phyloP scores from a whole-genome alignment of 2,888 invertebrate genomes.

The Limnephilus marmoratus region DNA sequence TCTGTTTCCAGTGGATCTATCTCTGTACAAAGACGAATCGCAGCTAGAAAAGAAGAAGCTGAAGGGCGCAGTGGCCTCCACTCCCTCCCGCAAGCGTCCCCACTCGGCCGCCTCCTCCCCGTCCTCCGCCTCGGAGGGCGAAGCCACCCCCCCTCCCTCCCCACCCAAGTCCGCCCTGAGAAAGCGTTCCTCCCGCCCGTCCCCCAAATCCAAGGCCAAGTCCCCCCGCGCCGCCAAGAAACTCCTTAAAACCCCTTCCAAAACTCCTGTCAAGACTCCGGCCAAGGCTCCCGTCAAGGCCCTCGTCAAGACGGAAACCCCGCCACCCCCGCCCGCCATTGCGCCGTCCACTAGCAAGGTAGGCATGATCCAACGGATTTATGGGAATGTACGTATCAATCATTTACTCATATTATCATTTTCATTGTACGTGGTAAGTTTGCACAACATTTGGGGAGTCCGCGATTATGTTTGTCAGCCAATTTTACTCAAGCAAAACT shows the following conservation, averaged over 20 bases:
- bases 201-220: slow-evolving; percentile 27
- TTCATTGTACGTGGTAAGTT: slow-evolving; percentile 54
- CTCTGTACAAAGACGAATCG: slow-evolving; percentile 89
- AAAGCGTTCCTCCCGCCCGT: slow-evolving; percentile 49
- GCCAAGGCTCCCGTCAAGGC: slow-evolving; percentile 67
- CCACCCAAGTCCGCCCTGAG: slow-evolving; percentile 45
- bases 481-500: neutral
- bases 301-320: slow-evolving; percentile 68
- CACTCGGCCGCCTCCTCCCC: slow-evolving; percentile 72
- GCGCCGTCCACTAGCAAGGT: slow-evolving; percentile 75
- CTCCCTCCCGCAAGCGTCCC: slow-evolving; percentile 69
- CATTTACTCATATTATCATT: slow-evolving; percentile 69
- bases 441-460: slow-evolving; percentile 51
- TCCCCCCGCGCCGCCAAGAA: slow-evolving; percentile 25
- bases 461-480: neutral
- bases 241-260: slow-evolving; percentile 52
- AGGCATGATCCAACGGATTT: slow-evolving; percentile 79
- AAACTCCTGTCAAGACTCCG: slow-evolving; percentile 67
- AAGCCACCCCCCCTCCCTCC: slow-evolving; percentile 66
- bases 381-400: slow-evolving; percentile 79
- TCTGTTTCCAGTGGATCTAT: slow-evolving; percentile 84
- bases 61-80: slow-evolving; percentile 66
- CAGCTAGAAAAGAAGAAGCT: slow-evolving; percentile 82
- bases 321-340: slow-evolving; percentile 48
- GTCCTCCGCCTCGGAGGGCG: slow-evolving; percentile 44